Percentiles rank a stretch among this genome's conserved stretches.
phyloP scores from a whole-genome alignment of 2,797 vertebrate genomes.

The Artibeus lituratus region DNA sequence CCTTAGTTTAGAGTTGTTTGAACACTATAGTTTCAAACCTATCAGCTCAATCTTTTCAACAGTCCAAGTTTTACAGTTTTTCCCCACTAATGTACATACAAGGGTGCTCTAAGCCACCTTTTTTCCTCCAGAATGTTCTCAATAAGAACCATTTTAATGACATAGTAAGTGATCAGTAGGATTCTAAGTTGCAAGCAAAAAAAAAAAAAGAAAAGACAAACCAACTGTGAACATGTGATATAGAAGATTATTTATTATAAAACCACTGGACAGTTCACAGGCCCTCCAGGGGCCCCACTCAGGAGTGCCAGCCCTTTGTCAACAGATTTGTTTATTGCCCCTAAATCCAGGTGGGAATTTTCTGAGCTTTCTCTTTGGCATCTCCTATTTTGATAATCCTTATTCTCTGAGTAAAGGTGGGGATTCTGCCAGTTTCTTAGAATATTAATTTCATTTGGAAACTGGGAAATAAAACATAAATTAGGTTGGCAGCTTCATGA shows the following conservation, averaged over 20 bases:
- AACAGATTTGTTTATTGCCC: neutral
- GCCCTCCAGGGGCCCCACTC: neutral
- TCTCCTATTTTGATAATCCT: neutral
- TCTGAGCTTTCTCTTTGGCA: neutral
- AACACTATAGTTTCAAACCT: neutral
- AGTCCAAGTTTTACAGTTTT: neutral
- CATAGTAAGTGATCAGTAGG: neutral
- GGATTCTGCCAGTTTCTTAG: neutral
- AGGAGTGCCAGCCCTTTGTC: neutral
- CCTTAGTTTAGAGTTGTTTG: neutral
- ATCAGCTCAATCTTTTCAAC: neutral
- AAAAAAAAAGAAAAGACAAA: neutral
- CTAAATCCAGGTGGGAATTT: neutral
- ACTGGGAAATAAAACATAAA: neutral
- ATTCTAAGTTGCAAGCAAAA: neutral
- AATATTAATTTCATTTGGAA: neutral
- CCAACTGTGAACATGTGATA: neutral
- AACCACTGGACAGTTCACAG: neutral
- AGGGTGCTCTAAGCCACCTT: neutral
- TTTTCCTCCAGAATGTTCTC: neutral
- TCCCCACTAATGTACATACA: neutral
- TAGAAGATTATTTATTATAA: neutral
- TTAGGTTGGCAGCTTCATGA: neutral
- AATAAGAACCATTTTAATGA: neutral
- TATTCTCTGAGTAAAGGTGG: neutral